Percentiles rank a stretch among this genome's conserved stretches.
phyloP scores from a whole-genome alignment of 2,113 vertebrate genomes.

The Vombatus ursinus region DNA sequence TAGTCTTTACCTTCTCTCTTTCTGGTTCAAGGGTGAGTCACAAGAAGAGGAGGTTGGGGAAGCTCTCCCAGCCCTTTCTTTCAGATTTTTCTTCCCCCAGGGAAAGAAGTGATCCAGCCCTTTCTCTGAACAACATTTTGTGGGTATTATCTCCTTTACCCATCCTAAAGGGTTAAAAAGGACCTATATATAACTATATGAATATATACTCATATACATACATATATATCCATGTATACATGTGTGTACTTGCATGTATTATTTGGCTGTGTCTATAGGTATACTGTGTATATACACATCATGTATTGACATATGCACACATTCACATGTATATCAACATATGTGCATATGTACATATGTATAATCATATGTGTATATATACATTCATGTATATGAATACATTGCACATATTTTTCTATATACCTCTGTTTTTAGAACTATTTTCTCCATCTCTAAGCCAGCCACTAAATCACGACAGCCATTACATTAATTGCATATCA shows the following conservation, averaged over 20 bases:
- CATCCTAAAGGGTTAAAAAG: background rate
- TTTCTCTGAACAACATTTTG: background rate
- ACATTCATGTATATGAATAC: too few species aligned
- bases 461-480: conserved; percentile 17
- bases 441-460: background rate
- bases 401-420: background rate
- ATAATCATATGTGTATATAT: too few species aligned
- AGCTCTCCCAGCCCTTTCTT: background rate
- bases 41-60: background rate
- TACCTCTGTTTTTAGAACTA: background rate
- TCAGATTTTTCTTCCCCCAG: background rate
- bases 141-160: background rate
- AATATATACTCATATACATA: background rate
- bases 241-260: too few species aligned
- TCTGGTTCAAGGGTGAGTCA: conserved; percentile 3
- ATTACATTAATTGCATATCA: conserved; percentile 28
- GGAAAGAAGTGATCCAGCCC: background rate
- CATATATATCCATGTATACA: background rate
- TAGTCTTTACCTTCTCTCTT: conserved; percentile 17
- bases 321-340: background rate
- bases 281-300: background rate
- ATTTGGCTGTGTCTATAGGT: background rate
- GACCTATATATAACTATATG: background rate
- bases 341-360: too few species aligned
- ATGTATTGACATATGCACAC: background rate